Evolutionary conservation across 2,797 vertebrate genomes (phyloP).

Genomic region (Melanotaenia nigrans): DNA sequence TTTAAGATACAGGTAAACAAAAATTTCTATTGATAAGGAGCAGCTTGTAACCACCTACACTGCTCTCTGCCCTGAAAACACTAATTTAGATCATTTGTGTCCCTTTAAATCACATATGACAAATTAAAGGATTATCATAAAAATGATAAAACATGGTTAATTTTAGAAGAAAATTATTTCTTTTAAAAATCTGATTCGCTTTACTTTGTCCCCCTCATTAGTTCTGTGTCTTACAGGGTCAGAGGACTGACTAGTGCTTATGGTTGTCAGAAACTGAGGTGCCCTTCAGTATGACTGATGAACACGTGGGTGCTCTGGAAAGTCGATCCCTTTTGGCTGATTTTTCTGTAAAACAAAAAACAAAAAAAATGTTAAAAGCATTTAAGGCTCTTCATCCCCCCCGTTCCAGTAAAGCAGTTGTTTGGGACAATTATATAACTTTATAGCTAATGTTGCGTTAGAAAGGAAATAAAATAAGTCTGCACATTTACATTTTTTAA

Average conservation of each 20-base stretch:
- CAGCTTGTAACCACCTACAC: constrained; percentile 18
- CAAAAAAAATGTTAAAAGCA: background rate
- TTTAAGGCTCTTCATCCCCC: background rate
- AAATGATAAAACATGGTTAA: background rate
- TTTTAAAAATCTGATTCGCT: background rate
- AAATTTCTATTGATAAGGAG: background rate
- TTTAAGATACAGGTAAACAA: constrained; percentile 30
- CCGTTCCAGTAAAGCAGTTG: background rate
- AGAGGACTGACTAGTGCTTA: constrained; percentile 19
- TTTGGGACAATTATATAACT: background rate
- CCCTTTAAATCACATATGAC: constrained; percentile 50
- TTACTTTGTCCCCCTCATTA: background rate
- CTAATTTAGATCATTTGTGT: constrained; percentile 31
- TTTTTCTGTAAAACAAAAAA: constrained; percentile 29
- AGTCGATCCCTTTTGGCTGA: constrained; percentile 61
- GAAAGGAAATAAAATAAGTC: no score
- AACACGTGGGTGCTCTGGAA: constrained; percentile 10
- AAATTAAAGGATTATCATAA: constrained; percentile 12
- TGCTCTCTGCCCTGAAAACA: constrained; percentile 23
- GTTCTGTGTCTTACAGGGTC: constrained; percentile 1
- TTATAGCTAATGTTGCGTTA: no score
- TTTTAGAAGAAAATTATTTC: background rate
- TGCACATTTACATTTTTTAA: no score
- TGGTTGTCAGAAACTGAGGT: constrained; percentile 37
- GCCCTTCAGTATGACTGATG: constrained; percentile 1